Evolutionary conservation across 2,797 vertebrate species (phyloP).

Genomic region (Telmatherina bonti): DNA sequence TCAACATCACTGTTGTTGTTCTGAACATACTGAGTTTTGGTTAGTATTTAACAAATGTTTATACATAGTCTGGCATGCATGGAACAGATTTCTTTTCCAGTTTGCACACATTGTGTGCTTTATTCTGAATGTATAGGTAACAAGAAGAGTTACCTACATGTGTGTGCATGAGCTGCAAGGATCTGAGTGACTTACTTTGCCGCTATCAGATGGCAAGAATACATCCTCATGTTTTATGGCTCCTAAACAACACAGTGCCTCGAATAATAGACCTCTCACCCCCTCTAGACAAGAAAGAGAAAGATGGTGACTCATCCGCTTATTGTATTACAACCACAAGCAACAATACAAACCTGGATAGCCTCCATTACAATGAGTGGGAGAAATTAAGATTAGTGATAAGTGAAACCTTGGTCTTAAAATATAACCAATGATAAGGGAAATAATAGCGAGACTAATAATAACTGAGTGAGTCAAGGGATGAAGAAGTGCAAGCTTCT

Average conservation of each 20-base stretch:
- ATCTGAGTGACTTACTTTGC: slow-evolving; percentile 36
- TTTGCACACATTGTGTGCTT: neutral
- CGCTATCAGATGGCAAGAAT: slow-evolving; percentile 62
- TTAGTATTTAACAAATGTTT: neutral
- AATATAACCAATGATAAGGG: slow-evolving; percentile 71
- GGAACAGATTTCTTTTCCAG: neutral
- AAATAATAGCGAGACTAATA: slow-evolving; percentile 77
- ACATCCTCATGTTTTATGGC: slow-evolving; percentile 46
- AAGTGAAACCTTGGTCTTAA: slow-evolving; percentile 72
- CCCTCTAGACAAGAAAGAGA: slow-evolving; percentile 24
- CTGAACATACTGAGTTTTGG: neutral
- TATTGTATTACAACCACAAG: slow-evolving; percentile 72
- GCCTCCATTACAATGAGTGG: slow-evolving; percentile 56
- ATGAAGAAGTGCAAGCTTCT: slow-evolving; percentile 69
- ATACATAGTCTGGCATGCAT: neutral
- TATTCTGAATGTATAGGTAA: neutral
- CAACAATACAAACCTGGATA: slow-evolving; percentile 60
- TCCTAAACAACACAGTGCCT: slow-evolving; percentile 64
- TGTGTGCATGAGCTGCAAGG: slow-evolving; percentile 13
- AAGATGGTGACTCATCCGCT: slow-evolving; percentile 69
- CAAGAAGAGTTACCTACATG: slow-evolving; percentile 10
- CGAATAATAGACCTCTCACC: slow-evolving; percentile 57
- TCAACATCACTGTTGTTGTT: neutral
- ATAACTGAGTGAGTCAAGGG: slow-evolving; percentile 66
- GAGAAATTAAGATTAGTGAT: slow-evolving; percentile 72